phyloP scores from a whole-genome alignment of 2,113 vertebrate genomes.

The Colistium nudipinnis region DNA sequence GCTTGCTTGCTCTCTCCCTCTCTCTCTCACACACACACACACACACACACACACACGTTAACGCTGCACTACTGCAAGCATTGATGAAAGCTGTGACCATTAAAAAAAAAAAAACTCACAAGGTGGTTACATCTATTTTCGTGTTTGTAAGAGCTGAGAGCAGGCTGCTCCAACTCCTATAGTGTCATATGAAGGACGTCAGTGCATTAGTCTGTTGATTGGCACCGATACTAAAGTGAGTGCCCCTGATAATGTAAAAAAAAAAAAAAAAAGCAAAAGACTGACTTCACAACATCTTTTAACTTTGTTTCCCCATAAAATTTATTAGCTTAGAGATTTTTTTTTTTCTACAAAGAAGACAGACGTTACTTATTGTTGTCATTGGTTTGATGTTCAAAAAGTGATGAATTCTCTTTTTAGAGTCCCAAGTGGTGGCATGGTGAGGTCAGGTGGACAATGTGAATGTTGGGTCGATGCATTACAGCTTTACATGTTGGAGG shows the following conservation, averaged over 20 bases:
- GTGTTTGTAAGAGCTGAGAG: neutral
- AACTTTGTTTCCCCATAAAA: slow-evolving; percentile 37
- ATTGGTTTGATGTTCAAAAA: slow-evolving; percentile 17
- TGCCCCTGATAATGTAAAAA: neutral
- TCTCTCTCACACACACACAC: slow-evolving; percentile 13
- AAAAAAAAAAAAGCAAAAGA: neutral
- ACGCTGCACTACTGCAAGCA: neutral
- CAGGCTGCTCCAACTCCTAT: neutral
- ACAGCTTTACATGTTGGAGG: slow-evolving; percentile 21
- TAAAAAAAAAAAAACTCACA: neutral
- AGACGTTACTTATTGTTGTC: slow-evolving; percentile 12
- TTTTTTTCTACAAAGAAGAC: slow-evolving; percentile 51
- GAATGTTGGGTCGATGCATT: slow-evolving; percentile 9
- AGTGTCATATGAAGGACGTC: slow-evolving; percentile 1
- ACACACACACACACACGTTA: slow-evolving; percentile 13
- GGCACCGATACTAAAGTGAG: neutral
- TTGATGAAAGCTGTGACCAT: neutral
- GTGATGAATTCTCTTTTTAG: slow-evolving; percentile 24
- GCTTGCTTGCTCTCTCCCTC: slow-evolving; percentile 16
- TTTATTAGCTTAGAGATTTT: slow-evolving; percentile 72
- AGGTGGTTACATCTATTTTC: slow-evolving; percentile 1
- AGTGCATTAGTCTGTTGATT: neutral
- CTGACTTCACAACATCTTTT: neutral
- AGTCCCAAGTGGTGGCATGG: slow-evolving; percentile 50
- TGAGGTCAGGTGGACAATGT: slow-evolving; percentile 14